Conservation (phyloP, 2,113 vertebrate genomes). For the Solea senegalensis region DNA sequence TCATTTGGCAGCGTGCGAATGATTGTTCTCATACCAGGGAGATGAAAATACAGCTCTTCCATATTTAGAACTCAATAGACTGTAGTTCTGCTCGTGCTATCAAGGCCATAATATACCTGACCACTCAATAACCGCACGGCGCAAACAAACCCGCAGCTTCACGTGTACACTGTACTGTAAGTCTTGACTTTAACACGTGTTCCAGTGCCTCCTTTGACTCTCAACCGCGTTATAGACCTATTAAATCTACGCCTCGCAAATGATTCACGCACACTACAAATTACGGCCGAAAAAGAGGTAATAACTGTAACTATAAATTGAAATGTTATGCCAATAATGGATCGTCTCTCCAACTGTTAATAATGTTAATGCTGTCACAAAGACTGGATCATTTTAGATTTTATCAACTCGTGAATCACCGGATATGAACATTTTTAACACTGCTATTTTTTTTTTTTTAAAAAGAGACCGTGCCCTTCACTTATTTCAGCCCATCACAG, state of each 20-base stretch:
- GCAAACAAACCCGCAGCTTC: conserved; percentile 5
- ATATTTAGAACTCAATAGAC: conserved; percentile 48
- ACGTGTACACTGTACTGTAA: background rate
- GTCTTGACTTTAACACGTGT: too few relatives aligned
- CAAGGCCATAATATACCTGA: conserved; percentile 29
- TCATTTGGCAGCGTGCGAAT: conserved; percentile 62
- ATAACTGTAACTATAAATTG: background rate
- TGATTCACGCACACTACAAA: background rate
- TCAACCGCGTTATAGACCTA: conserved; percentile 3
- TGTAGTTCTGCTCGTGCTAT: conserved; percentile 29
- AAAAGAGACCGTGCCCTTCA: too few relatives aligned
- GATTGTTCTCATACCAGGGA: conserved; percentile 59
- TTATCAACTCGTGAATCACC: too few relatives aligned
- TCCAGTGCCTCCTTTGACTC: background rate
- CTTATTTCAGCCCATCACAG: too few relatives aligned
- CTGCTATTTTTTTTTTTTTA: too few relatives aligned
- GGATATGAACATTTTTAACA: too few relatives aligned
- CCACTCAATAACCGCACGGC: conserved; percentile 14
- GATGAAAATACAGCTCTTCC: conserved; percentile 46
- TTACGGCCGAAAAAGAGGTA: background rate
- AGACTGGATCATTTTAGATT: too few relatives aligned
- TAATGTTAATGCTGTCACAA: too few relatives aligned
- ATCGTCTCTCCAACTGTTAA: too few relatives aligned
- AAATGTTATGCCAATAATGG: too few relatives aligned
- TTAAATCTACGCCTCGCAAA: background rate